A percentile compares a stretch with the other conserved stretches of the same genome.
Conservation (phyloP, 1,140 invertebrate species). For the Paraescarpia echinospica region DNA sequence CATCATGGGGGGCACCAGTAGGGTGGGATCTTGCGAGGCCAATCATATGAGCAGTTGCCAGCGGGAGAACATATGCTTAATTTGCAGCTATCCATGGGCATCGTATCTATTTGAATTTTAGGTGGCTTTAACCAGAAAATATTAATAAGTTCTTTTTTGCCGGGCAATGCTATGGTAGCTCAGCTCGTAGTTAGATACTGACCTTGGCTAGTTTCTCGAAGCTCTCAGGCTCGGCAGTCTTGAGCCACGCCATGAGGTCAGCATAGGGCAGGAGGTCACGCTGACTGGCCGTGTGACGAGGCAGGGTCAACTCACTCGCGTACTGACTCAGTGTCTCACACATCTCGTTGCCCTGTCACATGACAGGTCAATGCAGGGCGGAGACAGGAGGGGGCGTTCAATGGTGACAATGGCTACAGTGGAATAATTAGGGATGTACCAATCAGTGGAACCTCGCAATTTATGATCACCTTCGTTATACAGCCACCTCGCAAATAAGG, state of each 20-base stretch:
- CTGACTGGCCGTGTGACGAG: conserved; percentile 78
- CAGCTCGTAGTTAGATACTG: background rate
- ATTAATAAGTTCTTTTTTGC: too few species aligned
- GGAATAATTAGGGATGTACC: background rate
- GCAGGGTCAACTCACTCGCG: conserved; percentile 70
- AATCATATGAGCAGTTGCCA: too few species aligned
- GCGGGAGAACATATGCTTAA: too few species aligned
- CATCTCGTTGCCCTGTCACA: conserved; percentile 68
- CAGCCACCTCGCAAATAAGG: too few species aligned
- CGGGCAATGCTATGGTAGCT: too few species aligned
- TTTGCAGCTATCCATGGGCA: too few species aligned
- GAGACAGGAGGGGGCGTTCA: background rate
- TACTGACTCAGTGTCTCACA: conserved; percentile 64
- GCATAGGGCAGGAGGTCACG: conserved; percentile 80
- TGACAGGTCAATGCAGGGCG: background rate
- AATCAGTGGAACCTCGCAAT: background rate
- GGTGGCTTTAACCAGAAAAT: too few species aligned
- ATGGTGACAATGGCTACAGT: background rate
- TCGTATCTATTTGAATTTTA: too few species aligned
- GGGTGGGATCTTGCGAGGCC: too few species aligned
- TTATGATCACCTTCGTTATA: too few species aligned
- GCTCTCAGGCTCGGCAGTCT: conserved; percentile 79
- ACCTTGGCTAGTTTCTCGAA: conserved; percentile 75
- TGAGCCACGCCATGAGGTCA: conserved; percentile 87
- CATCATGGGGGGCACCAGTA: too few species aligned